A percentile compares a stretch with the other conserved stretches of the same genome.
phyloP scores from a whole-genome alignment of 64 coral and sea anemone genomes.

The Catalaphyllia jardinei region DNA sequence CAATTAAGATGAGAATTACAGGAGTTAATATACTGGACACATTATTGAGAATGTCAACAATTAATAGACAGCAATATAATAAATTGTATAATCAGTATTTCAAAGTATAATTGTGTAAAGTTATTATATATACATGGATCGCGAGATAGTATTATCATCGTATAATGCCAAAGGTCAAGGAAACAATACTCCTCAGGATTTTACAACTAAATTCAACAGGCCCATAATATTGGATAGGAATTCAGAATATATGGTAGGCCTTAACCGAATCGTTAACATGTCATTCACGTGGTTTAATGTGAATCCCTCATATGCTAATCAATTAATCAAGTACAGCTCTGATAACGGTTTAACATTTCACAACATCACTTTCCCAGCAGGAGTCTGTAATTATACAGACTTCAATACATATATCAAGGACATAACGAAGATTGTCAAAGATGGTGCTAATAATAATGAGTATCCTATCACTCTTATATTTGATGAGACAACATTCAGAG shows the following conservation, averaged over 20 bases:
- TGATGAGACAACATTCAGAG: neutral
- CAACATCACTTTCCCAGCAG: neutral
- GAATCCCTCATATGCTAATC: neutral
- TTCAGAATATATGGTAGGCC: too few relatives aligned
- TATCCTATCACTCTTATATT: neutral
- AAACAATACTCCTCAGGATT: neutral
- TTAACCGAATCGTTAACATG: neutral
- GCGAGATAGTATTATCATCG: neutral
- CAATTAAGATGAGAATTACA: too few relatives aligned
- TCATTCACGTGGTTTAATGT: neutral
- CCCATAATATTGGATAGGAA: neutral
- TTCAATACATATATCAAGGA: neutral
- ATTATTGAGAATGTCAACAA: too few relatives aligned
- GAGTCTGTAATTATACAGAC: neutral
- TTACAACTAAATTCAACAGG: neutral
- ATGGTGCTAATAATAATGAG: neutral
- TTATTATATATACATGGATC: neutral
- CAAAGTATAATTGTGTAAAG: neutral
- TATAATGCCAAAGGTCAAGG: neutral
- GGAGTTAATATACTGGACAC: too few relatives aligned
- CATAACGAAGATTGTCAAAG: neutral
- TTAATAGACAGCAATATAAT: too few relatives aligned
- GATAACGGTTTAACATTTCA: neutral
- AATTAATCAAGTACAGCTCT: neutral
- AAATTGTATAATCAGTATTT: too few relatives aligned